Percentiles rank a stretch among this genome's conserved stretches.
phyloP scores from a whole-genome alignment of 2,888 invertebrate genomes.

The Tetheella fluctuosa region DNA sequence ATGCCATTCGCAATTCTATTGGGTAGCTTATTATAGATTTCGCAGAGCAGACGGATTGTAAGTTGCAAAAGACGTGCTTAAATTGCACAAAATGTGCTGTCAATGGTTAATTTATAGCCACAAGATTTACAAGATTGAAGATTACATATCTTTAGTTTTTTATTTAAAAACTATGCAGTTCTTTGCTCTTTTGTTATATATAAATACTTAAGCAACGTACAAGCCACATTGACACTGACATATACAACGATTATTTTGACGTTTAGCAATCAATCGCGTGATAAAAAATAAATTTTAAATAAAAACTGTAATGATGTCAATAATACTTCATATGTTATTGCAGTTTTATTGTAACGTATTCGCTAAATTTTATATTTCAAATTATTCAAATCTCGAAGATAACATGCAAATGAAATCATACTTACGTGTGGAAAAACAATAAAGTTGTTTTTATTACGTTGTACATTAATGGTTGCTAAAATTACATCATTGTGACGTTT shows the following conservation, averaged over 20 bases:
- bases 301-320: not conserved
- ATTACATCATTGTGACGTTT: conserved; percentile 1
- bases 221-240: no score
- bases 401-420: conserved; percentile 27
- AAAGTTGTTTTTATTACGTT: conserved; percentile 22
- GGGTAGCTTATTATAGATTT: conserved; percentile 10
- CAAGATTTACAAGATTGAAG: not conserved
- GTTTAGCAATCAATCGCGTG: not conserved
- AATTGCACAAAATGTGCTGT: not conserved
- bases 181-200: no score
- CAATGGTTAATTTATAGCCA: not conserved
- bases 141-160: not conserved
- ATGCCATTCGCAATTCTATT: not conserved
- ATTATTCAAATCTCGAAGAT: not conserved
- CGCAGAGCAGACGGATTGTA: not conserved
- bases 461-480: conserved; percentile 17
- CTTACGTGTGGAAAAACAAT: conserved; percentile 26
- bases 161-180: no score
- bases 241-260: not conserved
- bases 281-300: no score
- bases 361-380: no score
- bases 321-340: no score
- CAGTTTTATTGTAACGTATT: no score
- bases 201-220: no score
- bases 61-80: not conserved